A percentile compares a stretch with the other conserved stretches of the same genome.
Conservation (phyloP, 2,888 invertebrate species). For the Ichneumon xanthorius region DNA sequence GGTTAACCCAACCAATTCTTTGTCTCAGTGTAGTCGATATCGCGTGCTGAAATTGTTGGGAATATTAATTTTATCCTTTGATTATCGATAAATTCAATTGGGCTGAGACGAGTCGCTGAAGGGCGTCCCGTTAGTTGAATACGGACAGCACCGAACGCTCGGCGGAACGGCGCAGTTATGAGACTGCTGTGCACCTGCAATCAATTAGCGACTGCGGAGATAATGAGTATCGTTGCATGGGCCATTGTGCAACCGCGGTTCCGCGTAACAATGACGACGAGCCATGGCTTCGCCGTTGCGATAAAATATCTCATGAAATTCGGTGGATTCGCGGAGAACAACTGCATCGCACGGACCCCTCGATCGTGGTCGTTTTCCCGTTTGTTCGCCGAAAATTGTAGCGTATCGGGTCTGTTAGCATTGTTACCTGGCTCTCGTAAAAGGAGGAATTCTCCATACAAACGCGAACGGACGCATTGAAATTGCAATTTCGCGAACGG, state of each 20-base stretch:
- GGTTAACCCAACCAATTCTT: too few relatives aligned
- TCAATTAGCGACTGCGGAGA: slow-evolving; percentile 23
- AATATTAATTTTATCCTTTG: background rate
- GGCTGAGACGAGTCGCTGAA: too few relatives aligned
- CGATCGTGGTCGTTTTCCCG: background rate
- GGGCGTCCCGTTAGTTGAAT: too few relatives aligned
- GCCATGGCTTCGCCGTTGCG: background rate
- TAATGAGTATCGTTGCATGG: slow-evolving; percentile 18
- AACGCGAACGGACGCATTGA: background rate
- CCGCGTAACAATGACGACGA: slow-evolving; percentile 1
- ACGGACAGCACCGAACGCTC: background rate
- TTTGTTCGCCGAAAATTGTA: background rate
- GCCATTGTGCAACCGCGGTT: background rate
- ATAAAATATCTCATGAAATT: slow-evolving; percentile 8
- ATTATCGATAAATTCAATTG: too few relatives aligned
- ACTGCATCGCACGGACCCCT: background rate
- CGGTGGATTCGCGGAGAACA: background rate
- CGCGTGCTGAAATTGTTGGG: background rate
- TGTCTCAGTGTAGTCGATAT: too few relatives aligned
- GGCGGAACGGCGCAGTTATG: background rate
- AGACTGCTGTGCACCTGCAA: background rate
- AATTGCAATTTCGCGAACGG: background rate
- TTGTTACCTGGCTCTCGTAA: slow-evolving; percentile 4
- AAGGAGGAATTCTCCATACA: background rate
- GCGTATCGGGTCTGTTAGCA: background rate